Base-by-base conservation (phyloP, 2,797 vertebrate genomes). In the Monodelphis domestica region DNA sequence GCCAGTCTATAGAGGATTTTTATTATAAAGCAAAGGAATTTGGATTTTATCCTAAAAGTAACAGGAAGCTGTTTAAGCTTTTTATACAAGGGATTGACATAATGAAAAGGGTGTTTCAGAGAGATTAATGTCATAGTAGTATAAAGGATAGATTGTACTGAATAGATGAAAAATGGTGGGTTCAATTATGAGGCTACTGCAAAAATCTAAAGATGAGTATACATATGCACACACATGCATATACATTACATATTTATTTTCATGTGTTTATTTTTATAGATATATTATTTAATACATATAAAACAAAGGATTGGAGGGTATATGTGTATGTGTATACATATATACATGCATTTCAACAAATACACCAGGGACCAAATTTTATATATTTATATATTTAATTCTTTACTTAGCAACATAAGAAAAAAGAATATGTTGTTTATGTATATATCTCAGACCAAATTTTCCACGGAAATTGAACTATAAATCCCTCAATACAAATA, bases 241-340 rank as follows among this genome's bases (percentile, higher is more conserved):
- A 4, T 63, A 30, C 33, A 59, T 30, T n/a, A 70, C 24, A 10
- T n/a, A 70, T 70, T 38, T 63, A 63, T 12, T 53, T 94, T 92
- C 54, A 87, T 56, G 91, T 54, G 92, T 5, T n/a, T 89, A 38
- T 50, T 95, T 94, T 84, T 51, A 92, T 87, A 78, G 92, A 63
- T 89, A 87, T 28, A 90, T 51, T 52, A 51, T 4, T 78, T 53
- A 91, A 2, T 29, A 45, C 9, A 14, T 63, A 57, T 26, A 54
- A 90, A 96, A 93, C 14, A 26, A 94, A 92, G 89, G n/a, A 78
- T 45, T 45, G 38, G 17, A 38, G 14, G 38, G n/a, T 5, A 9
- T 63, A 10, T 78, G 2, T 24, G 45, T 45, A 45, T 78, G 24
- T 24, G 24, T 24, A 45, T 38, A 70, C 5, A 70, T 70, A 21